Evolutionary conservation across 2,113 vertebrate genomes (phyloP).

Genomic region (Psittacus erithacus): DNA sequence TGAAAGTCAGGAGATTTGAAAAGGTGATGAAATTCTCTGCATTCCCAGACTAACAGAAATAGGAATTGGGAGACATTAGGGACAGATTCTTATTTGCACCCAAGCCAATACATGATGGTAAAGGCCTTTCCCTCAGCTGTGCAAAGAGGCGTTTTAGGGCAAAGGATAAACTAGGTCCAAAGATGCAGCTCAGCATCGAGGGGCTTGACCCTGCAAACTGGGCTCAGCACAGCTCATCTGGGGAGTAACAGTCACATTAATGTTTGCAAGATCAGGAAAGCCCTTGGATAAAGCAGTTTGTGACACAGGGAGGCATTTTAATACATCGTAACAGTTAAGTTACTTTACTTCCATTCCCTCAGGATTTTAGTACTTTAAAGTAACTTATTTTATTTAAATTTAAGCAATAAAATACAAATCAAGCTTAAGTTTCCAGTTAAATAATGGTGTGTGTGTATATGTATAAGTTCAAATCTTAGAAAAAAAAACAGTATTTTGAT

Average conservation of each 20-base stretch:
- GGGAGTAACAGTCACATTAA: background rate
- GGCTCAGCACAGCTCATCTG: background rate
- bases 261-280: background rate
- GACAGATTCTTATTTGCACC: background rate
- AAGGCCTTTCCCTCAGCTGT: background rate
- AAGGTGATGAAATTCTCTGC: conserved; percentile 35
- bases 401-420: conserved; percentile 80
- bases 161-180: background rate
- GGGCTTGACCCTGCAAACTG: background rate
- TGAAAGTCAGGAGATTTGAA: conserved; percentile 48
- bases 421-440: conserved; percentile 73
- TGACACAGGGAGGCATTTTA: conserved; percentile 34
- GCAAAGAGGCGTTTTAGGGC: background rate
- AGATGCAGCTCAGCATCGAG: background rate
- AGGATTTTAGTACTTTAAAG: conserved; percentile 77
- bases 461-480: conserved; percentile 63
- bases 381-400: conserved; percentile 80
- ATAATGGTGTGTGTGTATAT: conserved; percentile 31
- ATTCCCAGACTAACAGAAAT: background rate
- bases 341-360: conserved; percentile 73
- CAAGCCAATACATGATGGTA: background rate
- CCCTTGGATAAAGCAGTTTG: background rate
- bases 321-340: conserved; percentile 44
- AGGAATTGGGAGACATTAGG: background rate
- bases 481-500: conserved; percentile 62